Percentiles rank a stretch among this genome's conserved stretches.
Evolutionary conservation across 2,888 invertebrate species (phyloP).

Genomic region (Aporophyla nigra): DNA sequence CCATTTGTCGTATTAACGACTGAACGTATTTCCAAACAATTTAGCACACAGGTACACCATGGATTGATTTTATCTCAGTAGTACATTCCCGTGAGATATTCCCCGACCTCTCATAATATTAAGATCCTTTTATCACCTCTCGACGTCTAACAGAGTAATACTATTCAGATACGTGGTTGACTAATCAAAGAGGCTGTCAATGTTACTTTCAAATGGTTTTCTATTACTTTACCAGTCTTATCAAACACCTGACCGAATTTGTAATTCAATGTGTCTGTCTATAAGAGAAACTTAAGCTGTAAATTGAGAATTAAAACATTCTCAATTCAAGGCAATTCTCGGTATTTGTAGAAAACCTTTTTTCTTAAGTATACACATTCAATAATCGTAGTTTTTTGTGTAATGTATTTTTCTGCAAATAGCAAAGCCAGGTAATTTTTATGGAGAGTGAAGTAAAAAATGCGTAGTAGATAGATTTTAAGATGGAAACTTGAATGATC

Average conservation of each 20-base stretch:
- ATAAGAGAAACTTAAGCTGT: constrained; percentile 20
- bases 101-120: neutral
- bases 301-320: neutral
- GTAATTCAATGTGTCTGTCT: constrained; percentile 22
- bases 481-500: constrained; percentile 41
- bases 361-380: neutral
- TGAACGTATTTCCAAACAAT: neutral
- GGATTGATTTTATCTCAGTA: neutral
- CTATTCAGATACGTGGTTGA: neutral
- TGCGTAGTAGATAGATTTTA: constrained; percentile 29
- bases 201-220: constrained; percentile 17
- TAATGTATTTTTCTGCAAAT: neutral
- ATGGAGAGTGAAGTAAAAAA: constrained; percentile 19
- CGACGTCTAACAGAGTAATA: constrained; percentile 8
- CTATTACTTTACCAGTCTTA: constrained; percentile 26
- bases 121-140: neutral
- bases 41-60: neutral
- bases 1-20: neutral
- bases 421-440: neutral
- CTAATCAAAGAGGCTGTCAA: constrained; percentile 42
- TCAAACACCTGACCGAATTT: constrained; percentile 17
- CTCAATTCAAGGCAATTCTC: no score
- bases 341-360: no score
- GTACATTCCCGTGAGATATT: no score
- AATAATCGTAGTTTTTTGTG: no score